Base-by-base conservation (phyloP, 2,888 invertebrate species). In the Synergus laeviventris region DNA sequence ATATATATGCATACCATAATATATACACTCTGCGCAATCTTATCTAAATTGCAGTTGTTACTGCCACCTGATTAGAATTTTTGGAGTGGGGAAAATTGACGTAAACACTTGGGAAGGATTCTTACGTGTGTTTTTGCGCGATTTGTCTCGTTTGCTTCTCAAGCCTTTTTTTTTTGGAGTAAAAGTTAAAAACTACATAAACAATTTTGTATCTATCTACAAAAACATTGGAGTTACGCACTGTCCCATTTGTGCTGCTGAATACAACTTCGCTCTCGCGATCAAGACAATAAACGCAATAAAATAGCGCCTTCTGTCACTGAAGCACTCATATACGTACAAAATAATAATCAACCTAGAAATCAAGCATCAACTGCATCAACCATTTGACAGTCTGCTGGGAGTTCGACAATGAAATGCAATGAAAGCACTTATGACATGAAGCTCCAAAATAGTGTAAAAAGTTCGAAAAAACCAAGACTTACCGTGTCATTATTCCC, bases 401-500 rank as follows among this genome's bases (percentile, higher is more conserved):
- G 3, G 21, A 39, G 59, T 18, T 56, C 21, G 39, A 59, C 36
- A 60, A 56, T 21, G 38, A 36, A 49, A 21, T n/a, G n/a, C 31
- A 31, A 21, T 59, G n/a, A 3, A n/a, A 21, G 36, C 9, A 64
- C 31, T 36, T 18, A 36, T n/a, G 31, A 31, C 31, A 31, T 5
- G 31, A 31, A 59, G 56, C n/a, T 2, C 9, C 3, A 74, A 21
- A 74, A 74, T 11, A n/a, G 14, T 12, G 56, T 21, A 39, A 61
- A 56, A 16, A 18, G 42, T 42, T 12, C 14, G 0, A 31, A 31
- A 31, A 31, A 31, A 5, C 31, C 5, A 31, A 5, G 5, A 83
- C 83, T 74, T 78, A 83, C 81, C 81, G 81, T 83, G 82, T 79
- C 82, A 83, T 83, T 81, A 83, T 82, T 75, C 76, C 78, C 75